Evolutionary conservation across 2,888 invertebrate species (phyloP).

Genomic region (Ochropleura leucogaster): DNA sequence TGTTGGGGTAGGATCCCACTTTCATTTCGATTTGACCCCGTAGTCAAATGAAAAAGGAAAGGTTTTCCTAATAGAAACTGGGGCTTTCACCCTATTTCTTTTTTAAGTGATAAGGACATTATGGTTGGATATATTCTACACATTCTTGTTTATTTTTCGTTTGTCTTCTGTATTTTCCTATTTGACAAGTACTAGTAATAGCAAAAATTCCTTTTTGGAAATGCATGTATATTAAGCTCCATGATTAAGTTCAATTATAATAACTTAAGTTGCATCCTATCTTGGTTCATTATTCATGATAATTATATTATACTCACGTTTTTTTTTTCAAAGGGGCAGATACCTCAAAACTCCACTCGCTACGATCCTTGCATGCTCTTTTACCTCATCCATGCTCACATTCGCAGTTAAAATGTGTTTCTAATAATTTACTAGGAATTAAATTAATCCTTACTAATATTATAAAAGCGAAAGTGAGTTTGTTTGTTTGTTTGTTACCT

Average conservation of each 20-base stretch:
- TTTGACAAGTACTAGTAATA: not conserved
- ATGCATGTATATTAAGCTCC: not conserved
- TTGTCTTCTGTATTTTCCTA: not conserved
- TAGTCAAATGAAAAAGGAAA: slow-evolving; percentile 42
- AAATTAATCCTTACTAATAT: not conserved
- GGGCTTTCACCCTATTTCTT: slow-evolving; percentile 36
- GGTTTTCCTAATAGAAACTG: slow-evolving; percentile 25
- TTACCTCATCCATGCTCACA: too few species aligned
- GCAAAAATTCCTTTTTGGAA: not conserved
- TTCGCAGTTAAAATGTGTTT: not conserved
- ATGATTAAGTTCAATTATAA: not conserved
- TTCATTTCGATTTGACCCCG: slow-evolving; percentile 36
- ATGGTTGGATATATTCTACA: slow-evolving; percentile 17
- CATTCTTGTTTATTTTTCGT: slow-evolving; percentile 23
- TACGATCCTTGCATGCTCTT: too few species aligned
- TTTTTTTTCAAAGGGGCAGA: too few species aligned
- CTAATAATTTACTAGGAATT: not conserved
- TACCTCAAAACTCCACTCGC: too few species aligned
- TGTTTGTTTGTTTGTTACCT: too few species aligned
- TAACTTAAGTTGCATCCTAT: not conserved
- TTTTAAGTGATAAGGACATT: slow-evolving; percentile 50
- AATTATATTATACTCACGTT: not conserved
- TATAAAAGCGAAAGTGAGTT: too few species aligned
- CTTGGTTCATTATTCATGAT: not conserved
- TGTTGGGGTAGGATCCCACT: slow-evolving; percentile 4